Conservation (phyloP, 92 coral and sea anemone species). For the Virgularia gustaviana region DNA sequence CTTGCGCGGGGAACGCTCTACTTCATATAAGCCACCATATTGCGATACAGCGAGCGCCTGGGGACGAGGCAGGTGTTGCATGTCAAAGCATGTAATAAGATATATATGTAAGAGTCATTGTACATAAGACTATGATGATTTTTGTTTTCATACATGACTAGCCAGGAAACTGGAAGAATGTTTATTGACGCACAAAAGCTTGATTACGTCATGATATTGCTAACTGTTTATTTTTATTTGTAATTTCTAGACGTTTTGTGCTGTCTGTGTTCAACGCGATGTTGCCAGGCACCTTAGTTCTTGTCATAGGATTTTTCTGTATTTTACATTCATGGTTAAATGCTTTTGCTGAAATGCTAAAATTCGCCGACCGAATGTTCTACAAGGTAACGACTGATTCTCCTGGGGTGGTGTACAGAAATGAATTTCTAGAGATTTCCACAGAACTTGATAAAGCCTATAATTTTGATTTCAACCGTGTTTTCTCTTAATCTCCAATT, state of each 20-base stretch:
- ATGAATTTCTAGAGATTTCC: too few relatives aligned
- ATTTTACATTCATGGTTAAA: conserved; percentile 96
- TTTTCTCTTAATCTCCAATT: too few relatives aligned
- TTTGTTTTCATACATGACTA: not conserved
- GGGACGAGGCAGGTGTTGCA: not conserved
- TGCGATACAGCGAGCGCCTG: too few relatives aligned
- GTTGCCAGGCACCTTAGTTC: conserved; percentile 94
- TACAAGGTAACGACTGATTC: conserved; percentile 94
- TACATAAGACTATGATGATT: not conserved
- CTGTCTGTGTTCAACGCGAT: conserved; percentile 86
- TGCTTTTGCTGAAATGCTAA: conserved; percentile 97
- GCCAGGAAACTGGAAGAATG: too few relatives aligned
- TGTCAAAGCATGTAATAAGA: too few relatives aligned
- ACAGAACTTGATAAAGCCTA: too few relatives aligned
- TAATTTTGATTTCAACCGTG: too few relatives aligned
- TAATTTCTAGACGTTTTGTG: conserved; percentile 60
- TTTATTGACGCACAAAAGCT: not conserved
- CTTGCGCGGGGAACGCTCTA: too few relatives aligned
- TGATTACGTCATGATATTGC: not conserved
- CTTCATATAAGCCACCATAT: too few relatives aligned
- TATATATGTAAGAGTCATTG: too few relatives aligned
- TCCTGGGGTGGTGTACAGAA: not conserved
- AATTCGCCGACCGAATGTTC: conserved; percentile 98
- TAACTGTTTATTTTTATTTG: too few relatives aligned
- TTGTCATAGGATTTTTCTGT: conserved; percentile 92